Percentiles rank a stretch among this genome's conserved stretches.
phyloP scores from a whole-genome alignment of 2,113 vertebrate genomes.

The Neotoma lepida region DNA sequence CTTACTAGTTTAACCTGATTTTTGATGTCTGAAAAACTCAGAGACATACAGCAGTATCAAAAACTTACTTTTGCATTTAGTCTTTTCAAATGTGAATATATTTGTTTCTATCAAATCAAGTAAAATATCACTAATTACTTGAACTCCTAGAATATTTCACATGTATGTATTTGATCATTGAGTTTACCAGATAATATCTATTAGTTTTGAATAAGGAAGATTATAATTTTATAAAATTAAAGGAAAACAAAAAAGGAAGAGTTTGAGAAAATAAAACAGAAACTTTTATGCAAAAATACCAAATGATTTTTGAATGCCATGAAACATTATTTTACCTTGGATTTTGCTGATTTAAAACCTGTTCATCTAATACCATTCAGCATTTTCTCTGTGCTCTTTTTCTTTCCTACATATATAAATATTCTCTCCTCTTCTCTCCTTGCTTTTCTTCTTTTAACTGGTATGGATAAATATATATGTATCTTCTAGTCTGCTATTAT shows the following conservation, averaged over 20 bases:
- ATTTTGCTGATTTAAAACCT: not conserved
- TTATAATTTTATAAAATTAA: not conserved
- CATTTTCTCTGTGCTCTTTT: not conserved
- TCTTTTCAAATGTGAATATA: constrained; percentile 17
- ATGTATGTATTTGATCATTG: not conserved
- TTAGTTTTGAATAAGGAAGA: not conserved
- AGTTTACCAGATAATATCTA: constrained; percentile 9
- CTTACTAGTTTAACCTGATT: not conserved
- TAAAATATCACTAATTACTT: constrained; percentile 17
- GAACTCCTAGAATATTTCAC: not conserved
- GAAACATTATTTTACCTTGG: not conserved
- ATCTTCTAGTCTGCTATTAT: not conserved
- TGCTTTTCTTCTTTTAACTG: constrained; percentile 11
- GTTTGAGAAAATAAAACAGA: not conserved
- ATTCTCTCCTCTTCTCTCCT: not conserved
- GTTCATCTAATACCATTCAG: not conserved
- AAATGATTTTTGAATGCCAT: not conserved
- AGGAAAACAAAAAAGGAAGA: not conserved
- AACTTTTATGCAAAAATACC: not conserved
- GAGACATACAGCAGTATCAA: not conserved
- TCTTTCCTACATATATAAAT: not conserved
- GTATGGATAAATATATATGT: not conserved
- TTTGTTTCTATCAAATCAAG: constrained; percentile 23
- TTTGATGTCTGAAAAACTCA: not conserved
- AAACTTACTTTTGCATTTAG: not conserved